Conservation (phyloP, 2,888 invertebrate genomes). For the Microctonus hyperodae region DNA sequence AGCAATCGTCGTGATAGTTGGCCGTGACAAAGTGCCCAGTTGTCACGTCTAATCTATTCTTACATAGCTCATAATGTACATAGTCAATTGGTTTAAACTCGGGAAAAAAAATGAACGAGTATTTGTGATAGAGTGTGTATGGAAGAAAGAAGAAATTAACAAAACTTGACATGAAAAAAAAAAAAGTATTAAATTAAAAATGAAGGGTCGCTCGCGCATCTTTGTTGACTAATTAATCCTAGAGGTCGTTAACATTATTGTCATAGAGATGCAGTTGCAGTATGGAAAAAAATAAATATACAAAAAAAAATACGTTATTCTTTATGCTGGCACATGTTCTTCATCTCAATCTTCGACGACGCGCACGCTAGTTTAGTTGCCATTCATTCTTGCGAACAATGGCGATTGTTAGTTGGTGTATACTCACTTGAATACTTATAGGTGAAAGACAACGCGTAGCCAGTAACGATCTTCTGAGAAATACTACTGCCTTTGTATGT, state of each 20-base stretch:
- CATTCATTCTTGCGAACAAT: constrained; percentile 39
- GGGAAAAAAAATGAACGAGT: not conserved
- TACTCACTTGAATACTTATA: constrained; percentile 3
- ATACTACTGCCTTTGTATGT: not conserved
- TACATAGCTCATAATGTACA: not conserved
- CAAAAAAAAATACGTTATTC: no score
- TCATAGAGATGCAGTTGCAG: constrained; percentile 10
- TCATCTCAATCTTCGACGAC: constrained; percentile 28
- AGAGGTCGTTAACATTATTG: constrained; percentile 48
- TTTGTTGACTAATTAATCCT: constrained; percentile 49
- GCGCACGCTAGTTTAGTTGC: constrained; percentile 8
- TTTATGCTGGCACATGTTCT: constrained; percentile 45
- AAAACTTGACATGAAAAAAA: not conserved
- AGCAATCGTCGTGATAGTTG: not conserved
- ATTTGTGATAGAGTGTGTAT: not conserved
- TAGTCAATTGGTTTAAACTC: constrained; percentile 12
- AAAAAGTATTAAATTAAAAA: not conserved
- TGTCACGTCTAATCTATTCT: not conserved
- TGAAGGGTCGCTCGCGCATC: constrained; percentile 18
- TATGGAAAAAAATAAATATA: not conserved
- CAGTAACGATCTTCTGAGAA: constrained; percentile 33
- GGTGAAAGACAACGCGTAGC: constrained; percentile 23
- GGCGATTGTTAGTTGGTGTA: constrained; percentile 43
- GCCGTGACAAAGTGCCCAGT: constrained; percentile 21
- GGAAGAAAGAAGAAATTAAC: not conserved